Base-by-base conservation (phyloP, 2,888 invertebrate species). In the Coleophora deauratella region DNA sequence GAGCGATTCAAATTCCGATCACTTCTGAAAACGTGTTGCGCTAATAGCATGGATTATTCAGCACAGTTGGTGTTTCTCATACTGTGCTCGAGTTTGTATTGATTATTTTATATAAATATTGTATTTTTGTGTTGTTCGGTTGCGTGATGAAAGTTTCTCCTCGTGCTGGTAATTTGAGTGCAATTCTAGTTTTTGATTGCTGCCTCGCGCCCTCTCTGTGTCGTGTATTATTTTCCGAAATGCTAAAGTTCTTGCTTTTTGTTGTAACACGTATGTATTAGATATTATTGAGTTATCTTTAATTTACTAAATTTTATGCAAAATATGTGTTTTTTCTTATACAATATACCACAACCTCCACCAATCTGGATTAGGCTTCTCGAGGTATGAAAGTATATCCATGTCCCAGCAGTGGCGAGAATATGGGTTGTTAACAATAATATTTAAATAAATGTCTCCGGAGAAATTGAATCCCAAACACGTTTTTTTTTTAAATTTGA, bases 41-140 rank as follows among this genome's bases (percentile, higher is more conserved):
- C 45, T 47, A 54, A 47, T 30, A 61, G 49, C 50, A 80, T 80
- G 81, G 62, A 74, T 65, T 71, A 65, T 61, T 62, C 74, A 41
- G 61, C 59, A 46, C 59, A 70, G 49, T 64, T 78, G 50, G 67
- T 74, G 66, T 53, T 79, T 45, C 66, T 78, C 44, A 64, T 80
- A 58, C 52, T 79, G 51, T 73, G 70, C 55, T 66, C 77, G 59
- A 79, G 80, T 81, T 66, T 46, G 78, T 78, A 77, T 69, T 42
- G 48, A 55, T 59, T 56, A 38, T 50, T 54, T 38, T 47, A 50
- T 45, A 47, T 52, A 50, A 50, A 57, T 60, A 45, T 54, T 50
- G 41, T 58, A 46, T 40, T 53, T 55, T 44, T 43, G 47, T 21
- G 31, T 39, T 45, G 54, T 57, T 55, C 38, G 47, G 55, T 74